Percentiles rank a stretch among this genome's conserved stretches.
Conservation (phyloP, 2,888 invertebrate species). For the Caenorhabditis macrosperma region DNA sequence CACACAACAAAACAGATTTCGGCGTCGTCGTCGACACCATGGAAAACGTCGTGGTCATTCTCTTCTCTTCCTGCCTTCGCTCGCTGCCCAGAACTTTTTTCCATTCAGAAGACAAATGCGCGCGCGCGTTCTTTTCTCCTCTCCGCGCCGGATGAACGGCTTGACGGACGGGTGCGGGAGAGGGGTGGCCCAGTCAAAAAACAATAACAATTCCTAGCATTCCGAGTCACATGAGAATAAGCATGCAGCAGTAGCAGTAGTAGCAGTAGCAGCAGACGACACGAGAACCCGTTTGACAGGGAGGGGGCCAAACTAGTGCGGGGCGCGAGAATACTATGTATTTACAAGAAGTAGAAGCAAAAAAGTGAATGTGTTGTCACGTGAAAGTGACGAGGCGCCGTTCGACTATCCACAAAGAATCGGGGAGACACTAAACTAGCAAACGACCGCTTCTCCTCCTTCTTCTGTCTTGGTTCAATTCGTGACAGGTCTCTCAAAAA, state of each 20-base stretch:
- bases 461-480: neutral
- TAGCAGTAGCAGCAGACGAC: conserved; percentile 20
- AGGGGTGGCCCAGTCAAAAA: conserved; percentile 49
- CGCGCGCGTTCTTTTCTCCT: neutral
- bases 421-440: conserved; percentile 1
- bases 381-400: conserved; percentile 21
- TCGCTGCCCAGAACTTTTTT: conserved; percentile 14
- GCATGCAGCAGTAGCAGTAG: conserved; percentile 41
- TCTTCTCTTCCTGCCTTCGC: too few relatives aligned
- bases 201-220: conserved; percentile 54
- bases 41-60: neutral
- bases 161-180: conserved; percentile 32
- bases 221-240: conserved; percentile 56
- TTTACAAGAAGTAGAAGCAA: conserved; percentile 22
- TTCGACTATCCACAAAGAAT: conserved; percentile 9
- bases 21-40: neutral
- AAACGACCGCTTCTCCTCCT: neutral
- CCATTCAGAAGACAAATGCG: conserved; percentile 5
- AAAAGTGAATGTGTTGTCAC: conserved; percentile 27
- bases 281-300: conserved; percentile 45
- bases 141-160: conserved; percentile 25
- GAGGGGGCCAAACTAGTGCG: conserved; percentile 24
- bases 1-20: conserved; percentile 8
- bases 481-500: conserved; percentile 1
- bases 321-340: conserved; percentile 25